phyloP scores from a whole-genome alignment of 2,113 vertebrate species.

The Nothocercus nigrocapillus region DNA sequence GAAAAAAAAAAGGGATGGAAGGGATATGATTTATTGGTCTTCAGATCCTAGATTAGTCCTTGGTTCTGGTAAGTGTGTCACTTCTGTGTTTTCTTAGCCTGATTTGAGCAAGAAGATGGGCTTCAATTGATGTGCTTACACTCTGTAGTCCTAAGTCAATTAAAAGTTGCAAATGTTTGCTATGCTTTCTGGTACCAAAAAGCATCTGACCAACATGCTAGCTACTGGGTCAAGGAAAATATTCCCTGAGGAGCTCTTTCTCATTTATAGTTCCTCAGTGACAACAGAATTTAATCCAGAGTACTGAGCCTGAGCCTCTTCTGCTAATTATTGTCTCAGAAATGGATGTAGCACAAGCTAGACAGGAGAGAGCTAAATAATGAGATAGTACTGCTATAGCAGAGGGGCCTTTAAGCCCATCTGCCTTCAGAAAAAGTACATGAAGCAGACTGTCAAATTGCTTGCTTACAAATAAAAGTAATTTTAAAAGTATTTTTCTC shows the following conservation, averaged over 20 bases:
- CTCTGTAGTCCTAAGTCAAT: neutral
- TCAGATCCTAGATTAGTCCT: neutral
- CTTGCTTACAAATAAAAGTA: neutral
- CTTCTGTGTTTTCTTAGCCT: neutral
- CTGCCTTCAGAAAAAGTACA: neutral
- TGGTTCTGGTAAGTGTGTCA: rapidly evolving
- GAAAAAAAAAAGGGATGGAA: neutral
- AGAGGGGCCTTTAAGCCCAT: neutral
- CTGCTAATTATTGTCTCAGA: neutral
- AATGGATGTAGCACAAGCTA: neutral
- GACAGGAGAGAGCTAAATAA: neutral
- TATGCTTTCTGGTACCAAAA: neutral
- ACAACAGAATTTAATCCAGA: neutral
- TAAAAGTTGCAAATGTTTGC: neutral
- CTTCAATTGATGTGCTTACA: neutral
- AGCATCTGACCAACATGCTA: neutral
- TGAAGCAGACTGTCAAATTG: neutral
- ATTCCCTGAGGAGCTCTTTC: neutral
- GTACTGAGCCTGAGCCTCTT: neutral
- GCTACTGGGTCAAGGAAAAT: neutral
- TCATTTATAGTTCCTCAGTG: neutral
- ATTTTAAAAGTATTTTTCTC: neutral
- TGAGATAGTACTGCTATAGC: neutral
- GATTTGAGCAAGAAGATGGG: neutral
- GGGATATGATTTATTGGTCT: neutral